phyloP scores from a whole-genome alignment of 2,797 vertebrate genomes.

The Trematomus bernacchii region DNA sequence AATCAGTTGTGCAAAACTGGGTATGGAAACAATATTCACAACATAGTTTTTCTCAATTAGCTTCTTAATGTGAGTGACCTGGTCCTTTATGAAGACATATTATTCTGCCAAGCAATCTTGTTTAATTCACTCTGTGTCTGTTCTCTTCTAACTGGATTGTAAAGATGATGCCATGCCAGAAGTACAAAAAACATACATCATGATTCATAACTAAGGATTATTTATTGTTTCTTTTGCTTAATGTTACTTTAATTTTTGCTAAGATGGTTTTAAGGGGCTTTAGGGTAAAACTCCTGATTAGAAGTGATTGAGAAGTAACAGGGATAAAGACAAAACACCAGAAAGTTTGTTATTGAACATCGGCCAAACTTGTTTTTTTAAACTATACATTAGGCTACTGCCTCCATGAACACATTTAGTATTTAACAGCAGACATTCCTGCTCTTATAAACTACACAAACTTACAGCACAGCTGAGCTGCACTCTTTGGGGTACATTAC shows the following conservation, averaged over 20 bases:
- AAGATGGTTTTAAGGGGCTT: too few relatives aligned
- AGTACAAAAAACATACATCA: too few relatives aligned
- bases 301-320: not conserved
- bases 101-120: not conserved
- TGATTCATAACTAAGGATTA: too few relatives aligned
- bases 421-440: conserved; percentile 1
- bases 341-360: not conserved
- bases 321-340: not conserved
- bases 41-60: not conserved
- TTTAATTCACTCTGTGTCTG: not conserved
- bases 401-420: conserved; percentile 3
- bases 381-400: not conserved
- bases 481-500: conserved; percentile 9
- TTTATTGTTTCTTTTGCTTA: too few relatives aligned
- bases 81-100: not conserved
- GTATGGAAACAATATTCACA: too few relatives aligned
- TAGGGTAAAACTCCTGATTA: not conserved
- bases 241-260: too few relatives aligned
- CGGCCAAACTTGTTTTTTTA: not conserved
- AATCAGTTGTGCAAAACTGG: not conserved
- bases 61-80: not conserved
- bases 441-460: conserved; percentile 5
- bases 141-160: not conserved
- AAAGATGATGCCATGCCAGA: too few relatives aligned
- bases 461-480: not conserved